Percentiles rank a stretch among this genome's conserved stretches.
These are phyloP conservation scores for Acronicta psi DNA, from an alignment of 2,888 invertebrate species.

Conservation along the genomic window DNA sequence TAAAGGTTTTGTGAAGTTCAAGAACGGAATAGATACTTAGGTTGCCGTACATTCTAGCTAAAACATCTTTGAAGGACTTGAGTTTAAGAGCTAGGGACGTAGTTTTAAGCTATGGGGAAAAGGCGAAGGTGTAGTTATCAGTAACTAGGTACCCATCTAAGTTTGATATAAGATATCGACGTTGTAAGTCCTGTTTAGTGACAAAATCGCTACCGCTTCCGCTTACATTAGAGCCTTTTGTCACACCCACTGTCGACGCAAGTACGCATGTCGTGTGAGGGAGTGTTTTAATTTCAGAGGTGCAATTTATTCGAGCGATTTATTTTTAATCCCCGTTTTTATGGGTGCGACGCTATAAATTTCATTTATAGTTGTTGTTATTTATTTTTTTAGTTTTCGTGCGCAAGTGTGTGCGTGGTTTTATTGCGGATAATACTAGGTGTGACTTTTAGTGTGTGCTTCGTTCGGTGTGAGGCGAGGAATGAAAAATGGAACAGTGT, in stretches of 20 bases:
- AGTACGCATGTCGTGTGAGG: conserved; percentile 86
- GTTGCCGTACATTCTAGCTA: no score
- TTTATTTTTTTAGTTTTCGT: conserved; percentile 70
- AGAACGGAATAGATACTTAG: no score
- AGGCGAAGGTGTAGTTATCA: no score
- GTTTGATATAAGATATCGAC: no score
- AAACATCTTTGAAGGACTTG: no score
- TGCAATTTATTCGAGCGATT: conserved; percentile 89
- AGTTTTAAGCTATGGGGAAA: no score
- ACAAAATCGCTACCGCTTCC: conserved; percentile 55
- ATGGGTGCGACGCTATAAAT: conserved; percentile 86
- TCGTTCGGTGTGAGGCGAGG: no score
- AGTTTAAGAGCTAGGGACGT: no score
- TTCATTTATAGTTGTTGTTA: conserved; percentile 83
- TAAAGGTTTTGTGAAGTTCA: no score
- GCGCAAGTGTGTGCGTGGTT: conserved; percentile 43
- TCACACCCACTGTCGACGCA: conserved; percentile 65
- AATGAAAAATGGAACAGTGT: background rate
- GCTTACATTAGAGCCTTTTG: conserved; percentile 47
- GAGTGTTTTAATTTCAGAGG: conserved; percentile 89
- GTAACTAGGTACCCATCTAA: no score
- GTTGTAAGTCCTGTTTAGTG: no score
- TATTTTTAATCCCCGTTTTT: conserved; percentile 89
- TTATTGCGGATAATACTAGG: conserved; percentile 38
- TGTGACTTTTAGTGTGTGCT: conserved; percentile 29